Evolutionary conservation across 2,888 invertebrate species (phyloP).

Genomic region (Callosobruchus maculatus): DNA sequence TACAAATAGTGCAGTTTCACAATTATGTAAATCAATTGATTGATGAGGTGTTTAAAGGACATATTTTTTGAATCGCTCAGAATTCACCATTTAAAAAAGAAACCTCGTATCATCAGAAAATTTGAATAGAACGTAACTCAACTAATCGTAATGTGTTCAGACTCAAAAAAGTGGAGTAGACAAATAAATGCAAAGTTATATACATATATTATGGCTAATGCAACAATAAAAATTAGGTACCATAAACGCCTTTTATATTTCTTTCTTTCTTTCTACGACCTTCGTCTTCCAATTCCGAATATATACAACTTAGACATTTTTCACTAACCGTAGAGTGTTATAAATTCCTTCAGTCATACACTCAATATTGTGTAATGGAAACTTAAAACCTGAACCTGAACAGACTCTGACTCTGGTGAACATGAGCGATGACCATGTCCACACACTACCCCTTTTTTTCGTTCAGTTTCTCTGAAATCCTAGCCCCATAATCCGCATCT

Average conservation of each 20-base stretch:
- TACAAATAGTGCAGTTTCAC: too few relatives aligned
- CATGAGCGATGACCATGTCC: too few relatives aligned
- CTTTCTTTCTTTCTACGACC: not conserved
- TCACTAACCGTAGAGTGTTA: not conserved
- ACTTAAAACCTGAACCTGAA: not conserved
- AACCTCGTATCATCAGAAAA: not conserved
- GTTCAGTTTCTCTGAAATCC: too few relatives aligned
- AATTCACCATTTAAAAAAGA: too few relatives aligned
- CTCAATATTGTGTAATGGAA: not conserved
- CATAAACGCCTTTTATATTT: not conserved
- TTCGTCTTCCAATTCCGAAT: not conserved
- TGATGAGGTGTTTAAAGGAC: too few relatives aligned
- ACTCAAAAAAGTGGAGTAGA: not conserved
- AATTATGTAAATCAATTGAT: too few relatives aligned
- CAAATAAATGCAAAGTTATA: not conserved
- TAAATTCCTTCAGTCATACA: not conserved
- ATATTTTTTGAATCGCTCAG: too few relatives aligned
- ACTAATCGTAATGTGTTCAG: not conserved
- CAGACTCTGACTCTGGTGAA: too few relatives aligned
- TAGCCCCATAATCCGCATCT: too few relatives aligned
- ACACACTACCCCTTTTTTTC: too few relatives aligned
- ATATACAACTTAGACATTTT: not conserved
- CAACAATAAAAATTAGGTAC: not conserved
- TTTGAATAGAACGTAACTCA: not conserved
- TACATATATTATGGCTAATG: not conserved